Evolutionary conservation across 2,113 vertebrate species (phyloP).

Genomic region (Embiotoca jacksoni): DNA sequence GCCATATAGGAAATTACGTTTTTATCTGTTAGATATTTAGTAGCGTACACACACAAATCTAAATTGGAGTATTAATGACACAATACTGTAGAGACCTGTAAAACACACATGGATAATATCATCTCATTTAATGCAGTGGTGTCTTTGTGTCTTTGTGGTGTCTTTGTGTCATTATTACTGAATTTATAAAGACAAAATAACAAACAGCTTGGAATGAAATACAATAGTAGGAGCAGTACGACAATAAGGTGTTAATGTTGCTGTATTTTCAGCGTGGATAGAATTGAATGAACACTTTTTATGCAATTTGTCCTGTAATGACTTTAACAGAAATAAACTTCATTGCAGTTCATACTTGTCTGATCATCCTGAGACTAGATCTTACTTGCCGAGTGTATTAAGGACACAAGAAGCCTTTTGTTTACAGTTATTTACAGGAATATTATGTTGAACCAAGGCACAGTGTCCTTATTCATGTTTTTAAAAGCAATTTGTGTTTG

Average conservation of each 20-base stretch:
- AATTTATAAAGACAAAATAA: constrained; percentile 8
- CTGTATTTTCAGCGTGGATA: background rate
- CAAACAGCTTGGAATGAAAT: constrained; percentile 13
- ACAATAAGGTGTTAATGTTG: constrained; percentile 7
- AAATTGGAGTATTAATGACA: constrained; percentile 24
- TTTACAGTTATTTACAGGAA: background rate
- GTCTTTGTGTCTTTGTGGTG: background rate
- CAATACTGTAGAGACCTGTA: background rate
- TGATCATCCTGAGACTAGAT: too few species aligned
- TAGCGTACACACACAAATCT: background rate
- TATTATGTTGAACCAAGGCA: background rate
- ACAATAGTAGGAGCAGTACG: background rate
- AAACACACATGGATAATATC: constrained; percentile 9
- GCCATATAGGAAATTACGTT: background rate
- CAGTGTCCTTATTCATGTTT: too few species aligned
- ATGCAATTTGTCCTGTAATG: background rate
- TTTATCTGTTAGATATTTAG: background rate
- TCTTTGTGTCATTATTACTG: background rate
- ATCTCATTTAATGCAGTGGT: background rate
- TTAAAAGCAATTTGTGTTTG: too few species aligned
- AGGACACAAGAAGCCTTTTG: background rate
- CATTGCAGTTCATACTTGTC: background rate
- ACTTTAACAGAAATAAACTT: too few species aligned
- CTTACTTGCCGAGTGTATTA: background rate
- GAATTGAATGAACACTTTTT: background rate